Evolutionary conservation across 2,888 invertebrate genomes (phyloP), one percentile per base, ranked within the genome.

Genomic region (Lithophane semibrunnea): DNA sequence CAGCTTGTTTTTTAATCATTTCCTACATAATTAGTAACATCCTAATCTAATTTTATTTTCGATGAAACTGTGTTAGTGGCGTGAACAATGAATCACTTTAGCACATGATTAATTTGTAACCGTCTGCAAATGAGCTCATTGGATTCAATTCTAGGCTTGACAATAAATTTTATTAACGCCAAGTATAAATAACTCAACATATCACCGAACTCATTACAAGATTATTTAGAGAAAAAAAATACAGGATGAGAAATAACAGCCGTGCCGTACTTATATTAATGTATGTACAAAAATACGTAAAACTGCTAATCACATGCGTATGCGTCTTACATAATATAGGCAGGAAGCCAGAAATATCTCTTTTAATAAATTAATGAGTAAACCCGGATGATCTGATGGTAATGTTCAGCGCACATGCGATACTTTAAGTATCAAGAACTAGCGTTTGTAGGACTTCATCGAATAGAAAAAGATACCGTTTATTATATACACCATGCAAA

Each of bases 361-460:
- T 90, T 88, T 87, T 90, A 88, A 90, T 89, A 92, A 91, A 91
- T 91, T 90, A 92, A 91, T 91, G 88, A 90, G 83, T 87, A 86
- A 90, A 89, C 73, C 85, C 84, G 80, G 77, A 86, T 86, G 84
- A 87, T 87, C 77, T 64, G 80, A 73, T 73, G 79, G 79, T 80
- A 86, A 83, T 18, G 47, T 44, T n/a, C 21, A 24, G 49, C 49
- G 13, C 54, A 71, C 42, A 82, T 63, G 70, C 49, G 13, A 75
- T 56, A 24, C 10, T 70, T 66, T 61, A 64, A 49, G 12, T 52
- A 12, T 21, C 7, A 52, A 65, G 4, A 54, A 44, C 1, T 24
- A 12, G 9, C 8, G 37, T 47, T 54, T 77, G 10, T 54, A 47
- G 24, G 21, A 21, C 2, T 37, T 44, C 10, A 29, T 44, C 7